These are phyloP conservation scores for Sussaba pulchella DNA, from an alignment of 2,888 invertebrate species.

Conservation along the genomic window DNA sequence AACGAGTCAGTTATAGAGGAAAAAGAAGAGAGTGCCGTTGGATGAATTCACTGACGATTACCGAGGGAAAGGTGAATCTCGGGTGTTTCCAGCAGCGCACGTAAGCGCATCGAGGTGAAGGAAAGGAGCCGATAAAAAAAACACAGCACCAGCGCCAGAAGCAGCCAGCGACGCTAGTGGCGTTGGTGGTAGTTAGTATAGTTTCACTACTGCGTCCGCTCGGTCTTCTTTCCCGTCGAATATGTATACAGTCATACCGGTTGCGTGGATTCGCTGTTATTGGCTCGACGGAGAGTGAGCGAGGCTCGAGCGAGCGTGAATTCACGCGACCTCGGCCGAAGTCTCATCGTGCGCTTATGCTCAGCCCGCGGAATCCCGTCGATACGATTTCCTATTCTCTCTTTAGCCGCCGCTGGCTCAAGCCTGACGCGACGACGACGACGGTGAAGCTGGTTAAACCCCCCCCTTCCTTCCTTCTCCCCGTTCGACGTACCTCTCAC, in stretches of 20 bases:
- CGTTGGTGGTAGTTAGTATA: constrained; percentile 44
- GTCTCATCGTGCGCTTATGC: constrained; percentile 50
- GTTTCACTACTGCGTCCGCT: constrained; percentile 54
- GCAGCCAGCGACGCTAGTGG: constrained; percentile 34
- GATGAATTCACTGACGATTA: constrained; percentile 69
- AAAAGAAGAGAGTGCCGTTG: constrained; percentile 57
- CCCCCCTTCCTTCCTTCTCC: background rate
- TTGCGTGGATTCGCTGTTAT: constrained; percentile 49
- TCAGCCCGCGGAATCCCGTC: constrained; percentile 60
- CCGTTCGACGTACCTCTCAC: too few relatives aligned
- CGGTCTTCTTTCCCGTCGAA: constrained; percentile 44
- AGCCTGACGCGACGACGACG: background rate
- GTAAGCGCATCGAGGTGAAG: constrained; percentile 58
- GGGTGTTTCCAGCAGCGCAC: constrained; percentile 68
- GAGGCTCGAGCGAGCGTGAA: constrained; percentile 54
- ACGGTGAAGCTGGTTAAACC: constrained; percentile 27
- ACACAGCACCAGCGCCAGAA: constrained; percentile 33
- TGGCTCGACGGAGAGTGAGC: constrained; percentile 34
- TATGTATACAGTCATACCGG: constrained; percentile 41
- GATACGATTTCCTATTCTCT: constrained; percentile 71
- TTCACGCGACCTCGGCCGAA: constrained; percentile 62
- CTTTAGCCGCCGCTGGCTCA: constrained; percentile 11
- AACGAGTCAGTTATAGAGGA: background rate
- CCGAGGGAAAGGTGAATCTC: constrained; percentile 72
- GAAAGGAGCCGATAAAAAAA: constrained; percentile 55